These are phyloP conservation scores for Steinernema hermaphroditum DNA, from an alignment of 2,888 invertebrate species.

Conservation along the genomic window DNA sequence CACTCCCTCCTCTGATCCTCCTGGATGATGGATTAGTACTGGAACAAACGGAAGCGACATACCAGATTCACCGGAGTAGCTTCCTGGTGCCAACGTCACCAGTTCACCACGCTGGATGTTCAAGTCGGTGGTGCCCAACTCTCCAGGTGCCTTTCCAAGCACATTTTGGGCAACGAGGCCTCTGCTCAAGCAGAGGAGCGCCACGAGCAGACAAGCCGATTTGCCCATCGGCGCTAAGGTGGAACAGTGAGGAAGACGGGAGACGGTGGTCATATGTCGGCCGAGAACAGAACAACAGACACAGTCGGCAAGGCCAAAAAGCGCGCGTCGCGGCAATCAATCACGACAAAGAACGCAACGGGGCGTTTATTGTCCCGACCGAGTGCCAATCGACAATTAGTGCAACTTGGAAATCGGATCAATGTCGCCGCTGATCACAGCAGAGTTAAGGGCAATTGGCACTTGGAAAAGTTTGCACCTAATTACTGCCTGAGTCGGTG, in stretches of 20 bases:
- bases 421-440: no score
- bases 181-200: constrained; percentile 3
- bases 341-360: neutral
- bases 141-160: neutral
- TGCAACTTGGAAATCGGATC: neutral
- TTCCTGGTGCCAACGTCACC: neutral
- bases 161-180: neutral
- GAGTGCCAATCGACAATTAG: neutral
- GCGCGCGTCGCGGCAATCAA: constrained; percentile 4
- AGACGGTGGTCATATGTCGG: neutral
- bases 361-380: neutral
- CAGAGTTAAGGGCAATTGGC: no score
- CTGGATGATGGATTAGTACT: neutral
- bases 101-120: neutral
- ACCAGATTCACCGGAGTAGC: neutral
- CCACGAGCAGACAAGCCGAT: neutral
- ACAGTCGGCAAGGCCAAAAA: constrained; percentile 1
- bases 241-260: constrained; percentile 11
- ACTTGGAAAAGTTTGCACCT: no score
- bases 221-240: neutral
- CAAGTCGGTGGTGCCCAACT: neutral
- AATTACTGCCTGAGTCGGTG: no score
- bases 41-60: neutral
- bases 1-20: neutral
- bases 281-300: constrained; percentile 24